Evolutionary conservation across 2,888 invertebrate genomes (phyloP).

Genomic region (Hermodice carunculata): DNA sequence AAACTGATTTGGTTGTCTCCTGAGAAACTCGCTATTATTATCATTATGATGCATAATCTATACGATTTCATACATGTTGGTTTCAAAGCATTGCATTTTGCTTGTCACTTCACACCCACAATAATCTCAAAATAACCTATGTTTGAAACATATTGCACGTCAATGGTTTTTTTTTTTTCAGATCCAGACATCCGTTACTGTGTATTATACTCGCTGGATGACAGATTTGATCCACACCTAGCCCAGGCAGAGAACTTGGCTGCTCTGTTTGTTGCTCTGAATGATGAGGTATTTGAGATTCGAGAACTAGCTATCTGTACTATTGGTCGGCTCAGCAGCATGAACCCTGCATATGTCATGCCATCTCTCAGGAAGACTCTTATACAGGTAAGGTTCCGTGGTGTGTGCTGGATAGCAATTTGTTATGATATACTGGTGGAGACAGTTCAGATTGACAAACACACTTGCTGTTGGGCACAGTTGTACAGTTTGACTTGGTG

Average conservation of each 20-base stretch:
- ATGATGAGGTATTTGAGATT: slow-evolving; percentile 97
- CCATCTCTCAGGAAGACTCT: slow-evolving; percentile 94
- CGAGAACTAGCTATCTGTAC: slow-evolving; percentile 94
- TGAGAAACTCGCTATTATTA: no score
- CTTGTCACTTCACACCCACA: no score
- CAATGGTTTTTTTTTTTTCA: slow-evolving; percentile 42
- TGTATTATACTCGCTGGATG: slow-evolving; percentile 91
- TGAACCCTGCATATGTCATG: slow-evolving; percentile 99
- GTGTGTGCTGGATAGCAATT: slow-evolving; percentile 25
- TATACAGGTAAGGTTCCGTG: slow-evolving; percentile 79
- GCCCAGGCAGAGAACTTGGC: slow-evolving; percentile 97
- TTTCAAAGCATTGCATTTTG: no score
- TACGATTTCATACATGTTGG: no score
- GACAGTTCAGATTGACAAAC: no score
- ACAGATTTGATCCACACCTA: slow-evolving; percentile 92
- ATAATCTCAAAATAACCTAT: no score
- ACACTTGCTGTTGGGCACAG: no score
- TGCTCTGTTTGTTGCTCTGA: slow-evolving; percentile 92
- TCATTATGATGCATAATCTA: no score
- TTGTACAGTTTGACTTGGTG: no score
- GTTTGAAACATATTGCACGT: no score
- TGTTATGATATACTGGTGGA: neutral
- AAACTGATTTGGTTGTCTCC: no score
- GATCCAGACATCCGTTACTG: slow-evolving; percentile 95
- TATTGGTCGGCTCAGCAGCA: slow-evolving; percentile 89